A percentile compares a stretch with the other conserved stretches of the same genome.
These are phyloP conservation scores for Reticulitermes speratus DNA, from an alignment of 1,140 invertebrate genomes.

Conservation along the genomic window DNA sequence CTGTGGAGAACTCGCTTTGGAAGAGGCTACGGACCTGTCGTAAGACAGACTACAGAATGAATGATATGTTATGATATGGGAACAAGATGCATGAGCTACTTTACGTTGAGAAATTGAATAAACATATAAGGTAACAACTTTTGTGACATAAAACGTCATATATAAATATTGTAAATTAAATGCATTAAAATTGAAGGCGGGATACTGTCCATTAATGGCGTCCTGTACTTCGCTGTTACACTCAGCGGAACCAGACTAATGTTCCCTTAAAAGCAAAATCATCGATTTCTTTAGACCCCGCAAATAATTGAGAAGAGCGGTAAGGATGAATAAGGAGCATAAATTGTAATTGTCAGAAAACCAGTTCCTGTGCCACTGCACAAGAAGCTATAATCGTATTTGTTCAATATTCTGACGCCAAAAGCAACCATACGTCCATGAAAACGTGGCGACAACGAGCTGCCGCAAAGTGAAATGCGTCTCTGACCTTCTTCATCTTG, in stretches of 20 bases:
- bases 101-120: background rate
- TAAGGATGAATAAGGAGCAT: background rate
- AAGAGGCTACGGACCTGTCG: too few species aligned
- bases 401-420: background rate
- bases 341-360: background rate
- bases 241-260: background rate
- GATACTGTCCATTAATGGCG: background rate
- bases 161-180: background rate
- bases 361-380: background rate
- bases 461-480: too few species aligned
- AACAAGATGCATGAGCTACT: too few species aligned
- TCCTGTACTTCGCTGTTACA: background rate
- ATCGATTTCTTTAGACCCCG: background rate
- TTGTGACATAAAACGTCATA: background rate
- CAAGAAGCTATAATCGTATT: background rate
- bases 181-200: background rate
- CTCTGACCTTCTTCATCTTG: too few species aligned
- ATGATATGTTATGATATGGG: too few species aligned
- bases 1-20: too few species aligned
- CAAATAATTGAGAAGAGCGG: background rate
- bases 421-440: too few species aligned
- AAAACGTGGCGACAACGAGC: too few species aligned
- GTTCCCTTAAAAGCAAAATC: background rate
- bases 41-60: too few species aligned
- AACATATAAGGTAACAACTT: background rate